phyloP scores from a whole-genome alignment of 2,797 vertebrate genomes.

The Tragelaphus eurycerus region DNA sequence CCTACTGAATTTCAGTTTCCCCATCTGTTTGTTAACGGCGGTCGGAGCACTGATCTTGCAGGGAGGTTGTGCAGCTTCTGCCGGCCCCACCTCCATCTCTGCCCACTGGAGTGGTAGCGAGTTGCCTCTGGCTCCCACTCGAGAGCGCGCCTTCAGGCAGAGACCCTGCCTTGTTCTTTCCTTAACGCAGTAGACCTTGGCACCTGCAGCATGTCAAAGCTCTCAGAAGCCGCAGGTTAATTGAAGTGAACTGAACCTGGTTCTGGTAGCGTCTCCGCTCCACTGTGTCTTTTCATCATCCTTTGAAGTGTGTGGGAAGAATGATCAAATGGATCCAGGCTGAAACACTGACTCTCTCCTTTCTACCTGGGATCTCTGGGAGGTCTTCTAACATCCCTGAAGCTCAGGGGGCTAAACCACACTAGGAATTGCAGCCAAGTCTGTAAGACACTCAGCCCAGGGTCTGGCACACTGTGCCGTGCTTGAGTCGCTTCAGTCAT shows the following conservation, averaged over 20 bases:
- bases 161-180: background rate
- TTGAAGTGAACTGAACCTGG: background rate
- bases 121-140: background rate
- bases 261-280: background rate
- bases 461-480: background rate
- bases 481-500: background rate
- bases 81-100: background rate
- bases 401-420: fast-evolving
- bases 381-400: background rate
- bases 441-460: fast-evolving
- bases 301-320: background rate
- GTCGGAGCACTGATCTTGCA: background rate
- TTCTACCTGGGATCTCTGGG: background rate
- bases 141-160: background rate
- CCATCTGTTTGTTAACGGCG: background rate
- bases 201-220: fast-evolving
- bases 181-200: fast-evolving
- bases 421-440: background rate
- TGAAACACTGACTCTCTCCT: background rate
- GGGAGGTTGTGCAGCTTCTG: background rate
- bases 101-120: fast-evolving
- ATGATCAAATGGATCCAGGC: background rate
- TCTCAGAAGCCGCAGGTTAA: background rate
- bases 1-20: background rate
- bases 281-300: background rate